Conservation (phyloP, 2,113 vertebrate genomes). For the Macquaria ambigua region DNA sequence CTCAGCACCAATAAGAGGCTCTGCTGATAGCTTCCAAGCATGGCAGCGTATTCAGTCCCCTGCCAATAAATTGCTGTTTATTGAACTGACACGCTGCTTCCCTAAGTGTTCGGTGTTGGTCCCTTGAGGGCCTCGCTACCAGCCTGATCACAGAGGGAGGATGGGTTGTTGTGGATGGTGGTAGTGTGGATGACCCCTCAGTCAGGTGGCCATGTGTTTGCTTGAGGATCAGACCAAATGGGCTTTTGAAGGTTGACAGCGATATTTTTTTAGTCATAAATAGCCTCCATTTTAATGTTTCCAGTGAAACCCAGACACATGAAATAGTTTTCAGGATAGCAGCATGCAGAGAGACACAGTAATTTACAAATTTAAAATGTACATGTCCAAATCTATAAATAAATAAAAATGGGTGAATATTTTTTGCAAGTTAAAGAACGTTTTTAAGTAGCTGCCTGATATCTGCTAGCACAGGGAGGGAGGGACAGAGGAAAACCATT, state of each 20-base stretch:
- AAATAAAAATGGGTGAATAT: neutral
- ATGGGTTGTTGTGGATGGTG: conserved; percentile 34
- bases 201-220: conserved; percentile 7
- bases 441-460: neutral
- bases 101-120: conserved; percentile 64
- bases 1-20: conserved; percentile 73
- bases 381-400: neutral
- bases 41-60: conserved; percentile 64
- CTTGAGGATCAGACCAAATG: conserved; percentile 1
- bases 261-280: neutral
- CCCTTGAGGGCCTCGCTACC: conserved; percentile 57
- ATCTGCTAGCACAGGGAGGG: neutral
- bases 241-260: neutral
- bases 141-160: conserved; percentile 56
- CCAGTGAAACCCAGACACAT: neutral
- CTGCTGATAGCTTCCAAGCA: conserved; percentile 47
- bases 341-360: neutral
- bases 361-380: neutral
- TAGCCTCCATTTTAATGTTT: neutral
- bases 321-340: neutral
- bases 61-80: conserved; percentile 79
- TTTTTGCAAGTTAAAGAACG: neutral
- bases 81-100: conserved; percentile 54
- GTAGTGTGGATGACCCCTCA: conserved; percentile 37
- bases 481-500: neutral